Percentiles rank a stretch among this genome's conserved stretches.
Conservation (phyloP, 2,113 vertebrate genomes). For the Balaeniceps rex region DNA sequence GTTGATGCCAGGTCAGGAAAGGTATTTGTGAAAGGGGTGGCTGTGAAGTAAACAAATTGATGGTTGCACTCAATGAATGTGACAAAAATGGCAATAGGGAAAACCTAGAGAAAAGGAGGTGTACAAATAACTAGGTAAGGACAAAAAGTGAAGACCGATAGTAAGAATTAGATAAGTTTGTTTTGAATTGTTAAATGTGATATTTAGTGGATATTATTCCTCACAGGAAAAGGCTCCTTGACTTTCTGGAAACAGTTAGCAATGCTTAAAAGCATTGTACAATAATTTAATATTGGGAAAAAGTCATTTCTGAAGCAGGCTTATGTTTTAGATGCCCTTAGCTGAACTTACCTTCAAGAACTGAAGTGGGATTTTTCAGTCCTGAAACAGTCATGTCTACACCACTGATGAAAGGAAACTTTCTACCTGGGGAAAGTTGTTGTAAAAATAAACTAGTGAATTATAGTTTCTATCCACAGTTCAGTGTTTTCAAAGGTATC, state of each 20-base stretch:
- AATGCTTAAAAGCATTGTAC: not conserved
- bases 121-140: not conserved
- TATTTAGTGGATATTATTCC: not conserved
- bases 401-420: not conserved
- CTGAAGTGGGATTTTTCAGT: not conserved
- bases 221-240: not conserved
- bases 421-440: not conserved
- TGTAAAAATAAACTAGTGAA: not conserved
- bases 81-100: not conserved
- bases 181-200: not conserved
- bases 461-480: not conserved
- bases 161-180: not conserved
- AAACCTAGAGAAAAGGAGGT: not conserved
- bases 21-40: not conserved
- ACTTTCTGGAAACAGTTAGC: not conserved
- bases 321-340: not conserved
- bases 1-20: not conserved
- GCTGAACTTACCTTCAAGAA: not conserved
- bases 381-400: not conserved
- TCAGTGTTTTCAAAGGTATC: not conserved
- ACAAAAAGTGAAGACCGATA: not conserved
- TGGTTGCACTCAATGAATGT: not conserved
- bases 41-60: not conserved
- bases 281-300: not conserved
- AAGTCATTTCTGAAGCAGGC: not conserved